These are phyloP conservation scores for Erebia palarica DNA, from an alignment of 2,888 invertebrate genomes.

Conservation along the genomic window DNA sequence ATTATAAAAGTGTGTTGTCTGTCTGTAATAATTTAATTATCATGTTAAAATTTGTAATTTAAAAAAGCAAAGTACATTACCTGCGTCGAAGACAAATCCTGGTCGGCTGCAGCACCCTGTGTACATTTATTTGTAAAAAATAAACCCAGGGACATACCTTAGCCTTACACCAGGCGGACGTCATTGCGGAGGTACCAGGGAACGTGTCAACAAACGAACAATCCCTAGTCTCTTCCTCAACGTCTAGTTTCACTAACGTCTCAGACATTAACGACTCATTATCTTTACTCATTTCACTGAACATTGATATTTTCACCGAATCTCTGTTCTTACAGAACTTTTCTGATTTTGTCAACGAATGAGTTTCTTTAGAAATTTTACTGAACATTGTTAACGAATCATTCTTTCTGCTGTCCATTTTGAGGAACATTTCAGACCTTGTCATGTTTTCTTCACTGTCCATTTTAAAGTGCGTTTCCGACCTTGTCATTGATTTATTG, in stretches of 20 bases:
- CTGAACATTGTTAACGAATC: neutral
- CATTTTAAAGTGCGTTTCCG: neutral
- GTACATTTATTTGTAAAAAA: conserved; percentile 26
- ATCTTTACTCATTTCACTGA: conserved; percentile 53
- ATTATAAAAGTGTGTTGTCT: too few relatives aligned
- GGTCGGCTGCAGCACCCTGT: conserved; percentile 23
- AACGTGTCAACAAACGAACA: conserved; percentile 60
- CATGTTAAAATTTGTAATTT: neutral
- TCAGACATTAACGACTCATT: conserved; percentile 46
- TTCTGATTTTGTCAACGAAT: neutral
- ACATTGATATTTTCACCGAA: conserved; percentile 1
- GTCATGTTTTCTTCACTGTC: neutral
- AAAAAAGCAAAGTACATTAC: conserved; percentile 13
- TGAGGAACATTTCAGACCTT: conserved; percentile 44
- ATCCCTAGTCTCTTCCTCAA: conserved; percentile 72
- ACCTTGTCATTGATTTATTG: neutral
- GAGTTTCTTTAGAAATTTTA: neutral
- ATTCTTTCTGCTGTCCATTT: neutral
- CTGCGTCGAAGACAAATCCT: conserved; percentile 3
- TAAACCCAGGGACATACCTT: conserved; percentile 55
- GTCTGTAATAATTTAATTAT: too few relatives aligned
- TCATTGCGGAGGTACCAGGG: conserved; percentile 45
- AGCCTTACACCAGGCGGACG: conserved; percentile 54
- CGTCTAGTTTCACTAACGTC: conserved; percentile 55
- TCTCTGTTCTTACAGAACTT: neutral